Conservation (phyloP, 1,140 invertebrate species). For the Centruroides sculpturatus region DNA sequence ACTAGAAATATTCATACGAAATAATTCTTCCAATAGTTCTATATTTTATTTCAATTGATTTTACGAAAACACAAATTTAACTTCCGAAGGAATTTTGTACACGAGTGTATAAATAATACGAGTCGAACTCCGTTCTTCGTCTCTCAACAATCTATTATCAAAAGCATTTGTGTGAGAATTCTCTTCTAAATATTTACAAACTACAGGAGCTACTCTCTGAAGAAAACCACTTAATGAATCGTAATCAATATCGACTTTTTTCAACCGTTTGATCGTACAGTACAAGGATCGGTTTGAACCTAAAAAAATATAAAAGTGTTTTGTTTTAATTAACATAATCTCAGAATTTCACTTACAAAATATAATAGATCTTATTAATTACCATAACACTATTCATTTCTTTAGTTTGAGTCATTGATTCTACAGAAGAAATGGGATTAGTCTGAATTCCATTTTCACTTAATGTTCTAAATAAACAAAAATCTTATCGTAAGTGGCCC, state of each 20-base stretch:
- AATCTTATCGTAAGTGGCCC: no score
- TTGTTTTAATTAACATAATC: not conserved
- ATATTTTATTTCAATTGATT: no score
- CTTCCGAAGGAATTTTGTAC: no score
- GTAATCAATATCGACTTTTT: slow-evolving; percentile 1
- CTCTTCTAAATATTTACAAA: slow-evolving; percentile 10
- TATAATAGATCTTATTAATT: no score
- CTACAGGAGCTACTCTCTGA: slow-evolving; percentile 1
- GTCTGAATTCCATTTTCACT: no score
- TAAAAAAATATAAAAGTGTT: not conserved
- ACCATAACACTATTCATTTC: no score
- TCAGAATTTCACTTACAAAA: not conserved
- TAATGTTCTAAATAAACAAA: no score
- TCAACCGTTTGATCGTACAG: not conserved
- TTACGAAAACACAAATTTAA: no score
- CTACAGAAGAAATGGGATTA: no score
- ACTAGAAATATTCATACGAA: no score
- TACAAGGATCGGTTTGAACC: slow-evolving; percentile 6
- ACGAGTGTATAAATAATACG: not conserved
- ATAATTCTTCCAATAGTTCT: no score
- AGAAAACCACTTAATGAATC: slow-evolving; percentile 2
- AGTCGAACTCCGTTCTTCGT: not conserved
- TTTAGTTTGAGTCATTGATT: no score
- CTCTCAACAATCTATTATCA: slow-evolving; percentile 3
- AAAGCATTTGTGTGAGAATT: slow-evolving; percentile 13